Evolutionary conservation across 2,888 invertebrate species (phyloP), one percentile per base, ranked within the genome.

Genomic region (Nomada ferruginata): DNA sequence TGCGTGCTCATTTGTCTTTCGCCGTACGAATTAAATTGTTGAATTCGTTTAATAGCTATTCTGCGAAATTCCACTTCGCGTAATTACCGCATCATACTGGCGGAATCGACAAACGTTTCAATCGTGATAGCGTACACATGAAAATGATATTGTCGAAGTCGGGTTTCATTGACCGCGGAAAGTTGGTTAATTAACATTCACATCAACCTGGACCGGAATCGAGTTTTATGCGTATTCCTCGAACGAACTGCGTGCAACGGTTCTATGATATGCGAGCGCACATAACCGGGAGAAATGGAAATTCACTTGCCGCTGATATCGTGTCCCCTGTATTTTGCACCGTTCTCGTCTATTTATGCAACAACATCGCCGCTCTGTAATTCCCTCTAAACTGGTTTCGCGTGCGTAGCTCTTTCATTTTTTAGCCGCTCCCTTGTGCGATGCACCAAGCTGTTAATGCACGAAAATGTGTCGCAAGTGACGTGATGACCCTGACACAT

Each of bases 161-260:
- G 44, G 60, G 23, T 68, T 59, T 55, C 65, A 52, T 44, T 64
- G 70, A 79, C 55, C 71, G 61, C 29, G 29, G 77, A 87, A 90
- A 90, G 90, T 90, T 90, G 68, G 81, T 83, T 90, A 90, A 90
- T 90, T 90, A 88, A 81, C 74, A 65, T n/a, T 15, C 66, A 68
- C n/a, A 55, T 61, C 61, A 44, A 73, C 70, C 74, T 66, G 70
- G 76, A 63, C 47, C 42, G 57, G 70, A 26, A 60, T 79, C 79
- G 61, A 82, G 71, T 85, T 82, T 84, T 78, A 77, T 52, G 68
- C 68, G 63, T 73, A 29, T 66, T 44, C 36, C 71, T 50, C 53
- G 53, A 73, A 82, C 79, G 68, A 79, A 86, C 69, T 64, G 77
- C 65, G 50, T 53, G 69, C 63, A 70, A 79, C 76, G 65, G 73